Conservation (phyloP, 2,797 vertebrate species). For the Sylvilagus floridanus region DNA sequence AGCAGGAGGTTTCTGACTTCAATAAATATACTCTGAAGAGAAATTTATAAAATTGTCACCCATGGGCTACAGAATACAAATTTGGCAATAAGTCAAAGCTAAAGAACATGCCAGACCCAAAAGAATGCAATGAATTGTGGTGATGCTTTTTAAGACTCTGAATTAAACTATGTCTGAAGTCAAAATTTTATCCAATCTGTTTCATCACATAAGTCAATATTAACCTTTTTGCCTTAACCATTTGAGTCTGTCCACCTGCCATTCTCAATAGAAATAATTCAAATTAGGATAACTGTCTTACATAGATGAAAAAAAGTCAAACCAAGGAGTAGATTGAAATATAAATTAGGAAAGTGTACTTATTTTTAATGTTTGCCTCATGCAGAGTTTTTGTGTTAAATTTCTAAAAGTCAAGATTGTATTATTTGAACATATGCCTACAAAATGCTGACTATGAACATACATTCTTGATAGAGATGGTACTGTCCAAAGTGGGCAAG, state of each 20-base stretch:
- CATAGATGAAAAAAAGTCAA: not conserved
- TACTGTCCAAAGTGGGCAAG: not conserved
- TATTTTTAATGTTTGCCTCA: not conserved
- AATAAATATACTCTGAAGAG: no score
- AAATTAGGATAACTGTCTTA: not conserved
- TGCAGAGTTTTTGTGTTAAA: not conserved
- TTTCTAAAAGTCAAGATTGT: not conserved
- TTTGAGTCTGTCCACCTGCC: not conserved
- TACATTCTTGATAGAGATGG: not conserved
- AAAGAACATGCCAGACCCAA: no score
- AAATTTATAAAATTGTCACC: no score
- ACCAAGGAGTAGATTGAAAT: not conserved
- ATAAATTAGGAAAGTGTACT: not conserved
- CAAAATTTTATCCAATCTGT: not conserved
- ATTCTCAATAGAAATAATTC: not conserved
- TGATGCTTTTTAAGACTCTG: not conserved
- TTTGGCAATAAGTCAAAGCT: no score
- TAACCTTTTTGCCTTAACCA: not conserved
- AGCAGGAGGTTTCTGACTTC: no score
- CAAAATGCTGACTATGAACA: not conserved
- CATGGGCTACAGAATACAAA: no score
- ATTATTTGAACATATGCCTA: slow-evolving; percentile 22
- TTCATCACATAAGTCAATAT: not conserved
- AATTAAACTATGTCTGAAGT: not conserved
- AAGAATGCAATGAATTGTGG: not conserved